phyloP scores from a whole-genome alignment of 2,888 invertebrate species.

The Eilema griseolum region DNA sequence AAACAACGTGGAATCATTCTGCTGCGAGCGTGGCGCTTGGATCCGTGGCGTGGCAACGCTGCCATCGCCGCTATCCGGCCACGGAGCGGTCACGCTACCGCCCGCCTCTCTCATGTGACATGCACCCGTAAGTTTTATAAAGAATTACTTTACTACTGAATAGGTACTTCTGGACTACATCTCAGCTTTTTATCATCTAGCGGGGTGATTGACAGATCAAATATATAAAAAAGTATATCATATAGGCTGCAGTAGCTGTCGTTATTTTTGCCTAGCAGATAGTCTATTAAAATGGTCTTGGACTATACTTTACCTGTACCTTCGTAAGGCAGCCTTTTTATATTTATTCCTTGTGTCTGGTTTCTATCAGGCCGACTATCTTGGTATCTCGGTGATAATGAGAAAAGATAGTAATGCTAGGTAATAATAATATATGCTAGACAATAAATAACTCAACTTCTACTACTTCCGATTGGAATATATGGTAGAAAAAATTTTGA shows the following conservation, averaged over 20 bases:
- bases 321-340: background rate
- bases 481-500: too few species aligned
- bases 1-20: conserved; percentile 89
- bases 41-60: conserved; percentile 88
- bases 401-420: background rate
- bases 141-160: background rate
- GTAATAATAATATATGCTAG: too few species aligned
- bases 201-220: too few species aligned
- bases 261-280: background rate
- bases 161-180: too few species aligned
- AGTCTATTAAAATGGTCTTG: background rate
- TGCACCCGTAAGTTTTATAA: conserved; percentile 1
- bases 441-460: too few species aligned
- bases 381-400: background rate
- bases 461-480: too few species aligned
- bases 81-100: conserved; percentile 80
- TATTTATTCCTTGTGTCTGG: background rate
- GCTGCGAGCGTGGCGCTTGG: conserved; percentile 88
- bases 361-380: background rate
- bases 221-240: too few species aligned
- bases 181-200: too few species aligned
- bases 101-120: conserved; percentile 79
- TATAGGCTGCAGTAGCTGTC: too few species aligned
- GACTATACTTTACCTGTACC: background rate
- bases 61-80: conserved; percentile 89